Evolutionary conservation across 2,113 vertebrate species (phyloP), one percentile per base, ranked within the genome.

Genomic region (Emydura subglobosa): DNA sequence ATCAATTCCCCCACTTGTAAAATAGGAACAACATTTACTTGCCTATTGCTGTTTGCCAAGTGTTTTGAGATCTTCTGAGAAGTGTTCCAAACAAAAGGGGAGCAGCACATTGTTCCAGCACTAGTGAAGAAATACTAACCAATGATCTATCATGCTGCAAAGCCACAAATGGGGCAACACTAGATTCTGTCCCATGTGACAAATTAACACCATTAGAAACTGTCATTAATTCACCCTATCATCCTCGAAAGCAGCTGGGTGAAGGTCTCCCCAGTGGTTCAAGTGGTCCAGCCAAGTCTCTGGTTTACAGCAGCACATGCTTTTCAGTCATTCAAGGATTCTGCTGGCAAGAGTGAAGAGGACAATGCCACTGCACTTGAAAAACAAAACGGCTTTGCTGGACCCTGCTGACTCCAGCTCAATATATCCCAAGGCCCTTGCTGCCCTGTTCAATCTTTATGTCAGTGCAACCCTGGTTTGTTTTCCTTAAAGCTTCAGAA

Each of bases 251-350:
- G 25, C 61, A 92, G 93, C 83, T 82, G 54, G 81, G 90, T 88
- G 95, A 97, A 95, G 96, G 96, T 79, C 83, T 24, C 81, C 19
- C 34, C 4, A 3, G 31, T 74, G 76, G 65, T 83, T 44, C 86
- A 29, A 22, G 79, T 39, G 42, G 44, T 61, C 82, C 59, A 47
- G 89, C 39, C 88, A 95, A 91, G 83, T 84, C 68, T 92, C 83
- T 95, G 44, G 6, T 24, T 82, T 82, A 74, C 90, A 92, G 31
- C 53, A n/a, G 53, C 72, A 57, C 44, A 82, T 86, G 91, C 78
- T 84, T 93, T 79, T 93, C 90, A 91, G 92, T 95, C 90, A 95
- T 47, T 65, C 96, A 96, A 96, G 96, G 96, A 88, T 88, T 83
- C 21, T 59, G 31, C 82, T 74, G 5, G 95, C 89, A 96, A 55